Percentiles rank a stretch among this genome's conserved stretches.
Evolutionary conservation across 2,113 vertebrate species (phyloP).

Genomic region (Amia ocellicauda): DNA sequence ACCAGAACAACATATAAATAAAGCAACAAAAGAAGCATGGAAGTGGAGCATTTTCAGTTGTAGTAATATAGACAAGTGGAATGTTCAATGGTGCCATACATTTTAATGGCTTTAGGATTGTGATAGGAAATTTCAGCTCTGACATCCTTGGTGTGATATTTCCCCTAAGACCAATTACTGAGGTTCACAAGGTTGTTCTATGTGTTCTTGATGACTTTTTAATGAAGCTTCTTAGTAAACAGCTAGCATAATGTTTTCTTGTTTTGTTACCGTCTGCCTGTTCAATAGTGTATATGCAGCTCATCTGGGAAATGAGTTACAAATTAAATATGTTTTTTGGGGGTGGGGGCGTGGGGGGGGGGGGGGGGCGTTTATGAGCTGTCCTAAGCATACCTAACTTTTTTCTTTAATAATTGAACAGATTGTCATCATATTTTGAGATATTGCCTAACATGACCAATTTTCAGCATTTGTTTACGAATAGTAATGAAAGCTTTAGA

Average conservation of each 20-base stretch:
- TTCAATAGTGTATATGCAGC: constrained; percentile 61
- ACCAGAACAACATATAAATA: too few relatives aligned
- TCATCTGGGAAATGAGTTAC: constrained; percentile 70
- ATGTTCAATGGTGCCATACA: constrained; percentile 30
- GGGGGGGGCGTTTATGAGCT: too few relatives aligned
- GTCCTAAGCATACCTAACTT: constrained; percentile 17
- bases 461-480: too few relatives aligned
- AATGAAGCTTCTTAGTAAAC: constrained; percentile 69
- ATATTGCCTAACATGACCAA: too few relatives aligned
- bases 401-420: too few relatives aligned
- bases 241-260: constrained; percentile 60
- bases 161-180: constrained; percentile 65
- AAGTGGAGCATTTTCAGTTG: constrained; percentile 17
- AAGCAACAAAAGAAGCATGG: too few relatives aligned
- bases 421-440: too few relatives aligned
- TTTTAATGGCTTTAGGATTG: constrained; percentile 25
- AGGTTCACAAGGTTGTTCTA: constrained; percentile 69
- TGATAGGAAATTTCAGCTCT: constrained; percentile 34
- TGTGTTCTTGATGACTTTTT: constrained; percentile 74
- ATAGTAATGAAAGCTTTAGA: too few relatives aligned
- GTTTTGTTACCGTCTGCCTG: constrained; percentile 68
- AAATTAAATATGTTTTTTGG: constrained; percentile 76
- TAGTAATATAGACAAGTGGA: constrained; percentile 20
- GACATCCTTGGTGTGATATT: constrained; percentile 45
- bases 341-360: too few relatives aligned